These are phyloP conservation scores for Rattus rattus DNA, from an alignment of 2,113 vertebrate species.

Conservation along the genomic window DNA sequence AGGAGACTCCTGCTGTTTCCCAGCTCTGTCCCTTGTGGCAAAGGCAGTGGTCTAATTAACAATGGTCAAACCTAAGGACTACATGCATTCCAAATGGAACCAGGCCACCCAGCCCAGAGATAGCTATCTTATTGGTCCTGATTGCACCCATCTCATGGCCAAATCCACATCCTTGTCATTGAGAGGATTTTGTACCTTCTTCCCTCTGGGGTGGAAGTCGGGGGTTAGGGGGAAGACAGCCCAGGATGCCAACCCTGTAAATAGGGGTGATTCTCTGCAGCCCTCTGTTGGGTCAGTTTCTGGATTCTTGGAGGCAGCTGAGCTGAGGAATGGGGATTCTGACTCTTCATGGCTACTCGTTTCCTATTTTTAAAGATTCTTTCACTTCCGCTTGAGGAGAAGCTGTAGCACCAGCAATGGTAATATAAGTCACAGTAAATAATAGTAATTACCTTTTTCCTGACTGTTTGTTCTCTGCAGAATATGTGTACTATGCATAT, in stretches of 20 bases:
- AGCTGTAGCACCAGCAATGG: background rate
- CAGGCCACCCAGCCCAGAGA: background rate
- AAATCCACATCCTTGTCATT: background rate
- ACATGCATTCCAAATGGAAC: background rate
- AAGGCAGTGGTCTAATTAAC: conserved; percentile 29
- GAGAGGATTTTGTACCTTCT: background rate
- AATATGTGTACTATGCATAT: background rate
- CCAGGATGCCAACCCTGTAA: background rate
- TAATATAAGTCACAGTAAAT: background rate
- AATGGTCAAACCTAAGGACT: background rate
- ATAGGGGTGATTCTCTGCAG: background rate
- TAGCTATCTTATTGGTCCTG: too few relatives aligned
- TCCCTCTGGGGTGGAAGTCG: background rate
- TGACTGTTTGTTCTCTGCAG: background rate
- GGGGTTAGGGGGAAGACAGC: background rate
- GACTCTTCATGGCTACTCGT: conserved; percentile 6
- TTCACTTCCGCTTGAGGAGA: background rate
- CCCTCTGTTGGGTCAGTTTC: background rate
- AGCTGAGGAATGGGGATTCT: conserved; percentile 16
- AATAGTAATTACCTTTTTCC: background rate
- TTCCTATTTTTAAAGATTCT: conserved; percentile 7
- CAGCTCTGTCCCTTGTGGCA: background rate
- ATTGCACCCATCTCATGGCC: background rate
- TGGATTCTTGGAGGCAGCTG: background rate
- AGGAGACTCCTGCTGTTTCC: background rate